Percentiles rank a stretch among this genome's conserved stretches.
Evolutionary conservation across 2,888 invertebrate genomes (phyloP).

Genomic region (Phyto melanocephala): DNA sequence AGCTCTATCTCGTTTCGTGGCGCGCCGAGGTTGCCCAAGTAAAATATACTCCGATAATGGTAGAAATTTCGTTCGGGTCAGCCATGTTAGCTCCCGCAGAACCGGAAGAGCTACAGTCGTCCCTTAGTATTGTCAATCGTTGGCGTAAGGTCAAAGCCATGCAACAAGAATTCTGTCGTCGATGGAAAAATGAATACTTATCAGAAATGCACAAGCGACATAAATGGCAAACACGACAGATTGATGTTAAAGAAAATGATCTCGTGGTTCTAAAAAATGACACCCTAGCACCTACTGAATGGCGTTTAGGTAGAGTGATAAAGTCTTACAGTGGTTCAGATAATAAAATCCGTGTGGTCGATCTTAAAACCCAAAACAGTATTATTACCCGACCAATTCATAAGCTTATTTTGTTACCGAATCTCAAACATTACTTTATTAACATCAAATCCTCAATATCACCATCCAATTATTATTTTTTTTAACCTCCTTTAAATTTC

Average conservation of each 20-base stretch:
- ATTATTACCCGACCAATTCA: constrained; percentile 8
- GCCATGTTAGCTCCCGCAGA: not conserved
- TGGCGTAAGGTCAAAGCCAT: too few species aligned
- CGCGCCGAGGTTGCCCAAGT: too few species aligned
- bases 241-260: constrained; percentile 32
- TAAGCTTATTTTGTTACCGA: not conserved
- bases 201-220: constrained; percentile 49
- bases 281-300: constrained; percentile 15
- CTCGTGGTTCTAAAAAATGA: constrained; percentile 40
- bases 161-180: too few species aligned
- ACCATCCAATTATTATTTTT: too few species aligned
- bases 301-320: constrained; percentile 41
- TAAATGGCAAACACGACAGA: constrained; percentile 46
- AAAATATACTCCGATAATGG: not conserved
- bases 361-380: not conserved
- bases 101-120: not conserved
- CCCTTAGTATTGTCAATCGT: too few species aligned
- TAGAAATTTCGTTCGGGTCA: not conserved
- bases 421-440: not conserved
- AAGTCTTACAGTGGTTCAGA: constrained; percentile 29
- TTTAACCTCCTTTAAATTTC: too few species aligned
- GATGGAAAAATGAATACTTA: constrained; percentile 49
- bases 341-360: not conserved
- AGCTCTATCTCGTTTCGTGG: too few species aligned
- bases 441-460: too few species aligned